Percentiles rank a stretch among this genome's conserved stretches.
These are phyloP conservation scores for Eudyptes chrysolophus DNA, from an alignment of 2,113 vertebrate species.

Conservation along the genomic window DNA sequence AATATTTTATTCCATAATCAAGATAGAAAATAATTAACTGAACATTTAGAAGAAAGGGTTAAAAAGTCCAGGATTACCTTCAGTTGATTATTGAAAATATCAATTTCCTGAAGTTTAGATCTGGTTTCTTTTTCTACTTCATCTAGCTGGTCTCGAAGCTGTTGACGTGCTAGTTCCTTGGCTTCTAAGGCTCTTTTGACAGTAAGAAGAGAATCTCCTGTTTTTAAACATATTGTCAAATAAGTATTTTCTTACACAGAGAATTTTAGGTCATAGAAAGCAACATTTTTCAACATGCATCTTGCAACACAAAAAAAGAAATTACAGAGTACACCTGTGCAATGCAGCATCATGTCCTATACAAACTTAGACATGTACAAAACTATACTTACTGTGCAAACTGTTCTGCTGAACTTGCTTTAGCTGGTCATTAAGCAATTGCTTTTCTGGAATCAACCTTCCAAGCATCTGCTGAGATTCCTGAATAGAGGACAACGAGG, in stretches of 20 bases:
- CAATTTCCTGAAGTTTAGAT: slow-evolving; percentile 94
- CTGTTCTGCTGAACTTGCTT: slow-evolving; percentile 98
- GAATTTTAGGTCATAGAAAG: neutral
- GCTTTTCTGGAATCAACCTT: slow-evolving; percentile 95
- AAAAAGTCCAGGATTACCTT: slow-evolving; percentile 82
- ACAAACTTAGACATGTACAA: neutral
- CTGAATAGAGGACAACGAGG: slow-evolving; percentile 50
- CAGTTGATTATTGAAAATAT: slow-evolving; percentile 95
- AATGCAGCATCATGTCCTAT: neutral
- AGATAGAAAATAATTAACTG: neutral
- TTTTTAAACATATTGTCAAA: slow-evolving; percentile 30
- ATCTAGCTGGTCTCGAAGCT: slow-evolving; percentile 91
- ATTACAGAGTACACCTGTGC: neutral
- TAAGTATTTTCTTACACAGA: neutral
- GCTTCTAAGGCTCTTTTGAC: slow-evolving; percentile 92
- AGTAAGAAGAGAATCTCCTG: slow-evolving; percentile 91
- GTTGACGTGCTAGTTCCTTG: slow-evolving; percentile 88
- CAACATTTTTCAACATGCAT: neutral
- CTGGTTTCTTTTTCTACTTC: slow-evolving; percentile 94
- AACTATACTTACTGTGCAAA: slow-evolving; percentile 87
- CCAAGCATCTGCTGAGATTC: slow-evolving; percentile 98
- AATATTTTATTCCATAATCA: neutral
- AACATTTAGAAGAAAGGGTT: neutral
- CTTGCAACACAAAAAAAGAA: neutral
- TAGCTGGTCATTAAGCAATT: slow-evolving; percentile 92